Evolutionary conservation across 2,113 vertebrate species (phyloP).

Genomic region (Colius striatus): DNA sequence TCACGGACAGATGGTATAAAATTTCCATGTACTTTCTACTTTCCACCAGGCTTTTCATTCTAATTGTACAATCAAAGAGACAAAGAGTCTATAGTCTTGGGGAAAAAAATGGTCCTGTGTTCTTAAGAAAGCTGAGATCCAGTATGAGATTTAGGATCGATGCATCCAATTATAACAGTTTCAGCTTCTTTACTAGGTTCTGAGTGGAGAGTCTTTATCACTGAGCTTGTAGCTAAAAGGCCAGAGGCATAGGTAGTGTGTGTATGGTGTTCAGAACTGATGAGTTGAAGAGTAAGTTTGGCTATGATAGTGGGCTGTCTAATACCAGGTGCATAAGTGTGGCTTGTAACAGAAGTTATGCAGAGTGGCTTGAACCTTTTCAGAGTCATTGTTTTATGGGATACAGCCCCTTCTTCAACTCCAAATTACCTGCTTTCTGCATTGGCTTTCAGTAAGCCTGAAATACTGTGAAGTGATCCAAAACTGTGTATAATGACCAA

Average conservation of each 20-base stretch:
- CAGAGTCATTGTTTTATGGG: background rate
- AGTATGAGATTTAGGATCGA: accelerated
- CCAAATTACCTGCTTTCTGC: background rate
- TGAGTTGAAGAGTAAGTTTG: background rate
- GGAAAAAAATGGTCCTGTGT: background rate
- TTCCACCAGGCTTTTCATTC: background rate
- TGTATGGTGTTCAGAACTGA: background rate
- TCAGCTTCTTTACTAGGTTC: background rate
- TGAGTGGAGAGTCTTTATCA: background rate
- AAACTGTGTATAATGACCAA: background rate
- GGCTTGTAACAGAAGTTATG: background rate
- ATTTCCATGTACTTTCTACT: background rate
- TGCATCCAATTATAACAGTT: accelerated
- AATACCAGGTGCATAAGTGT: background rate
- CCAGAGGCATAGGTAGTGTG: background rate
- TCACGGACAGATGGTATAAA: background rate
- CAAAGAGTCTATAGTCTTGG: background rate
- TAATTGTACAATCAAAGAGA: background rate
- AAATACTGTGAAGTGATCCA: background rate
- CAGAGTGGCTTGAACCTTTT: background rate
- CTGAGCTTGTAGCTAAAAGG: background rate
- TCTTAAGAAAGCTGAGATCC: background rate
- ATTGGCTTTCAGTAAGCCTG: background rate
- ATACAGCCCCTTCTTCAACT: background rate
- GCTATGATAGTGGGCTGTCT: accelerated